A percentile compares a stretch with the other conserved stretches of the same genome.
These are phyloP conservation scores for Limnephilus marmoratus DNA, from an alignment of 2,888 invertebrate genomes.

Conservation along the genomic window DNA sequence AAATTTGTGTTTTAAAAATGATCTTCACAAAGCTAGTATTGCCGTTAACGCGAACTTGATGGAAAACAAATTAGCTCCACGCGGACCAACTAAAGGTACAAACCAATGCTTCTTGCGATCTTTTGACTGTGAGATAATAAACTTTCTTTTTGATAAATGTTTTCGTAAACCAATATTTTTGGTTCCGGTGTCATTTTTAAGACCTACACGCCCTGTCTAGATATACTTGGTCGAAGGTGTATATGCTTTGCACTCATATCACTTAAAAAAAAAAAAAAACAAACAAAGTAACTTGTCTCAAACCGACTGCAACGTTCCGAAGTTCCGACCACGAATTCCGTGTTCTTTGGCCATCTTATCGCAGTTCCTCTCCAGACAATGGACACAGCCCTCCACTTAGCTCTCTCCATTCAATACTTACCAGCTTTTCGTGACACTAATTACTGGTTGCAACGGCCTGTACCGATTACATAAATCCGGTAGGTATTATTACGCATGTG, in stretches of 20 bases:
- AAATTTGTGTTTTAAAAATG: no score
- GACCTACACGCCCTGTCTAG: no score
- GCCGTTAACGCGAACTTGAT: no score
- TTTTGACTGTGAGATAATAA: no score
- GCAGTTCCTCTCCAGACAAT: neutral
- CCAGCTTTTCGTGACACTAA: constrained; percentile 24
- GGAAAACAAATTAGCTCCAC: no score
- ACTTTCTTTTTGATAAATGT: no score
- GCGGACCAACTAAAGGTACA: no score
- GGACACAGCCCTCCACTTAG: neutral
- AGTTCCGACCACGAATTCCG: neutral
- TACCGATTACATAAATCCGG: neutral
- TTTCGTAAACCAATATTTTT: no score
- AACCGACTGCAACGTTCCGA: neutral
- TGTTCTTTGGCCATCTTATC: neutral
- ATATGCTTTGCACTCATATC: neutral
- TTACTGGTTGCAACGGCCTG: neutral
- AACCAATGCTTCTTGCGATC: no score
- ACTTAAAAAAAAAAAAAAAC: neutral
- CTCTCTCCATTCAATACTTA: neutral
- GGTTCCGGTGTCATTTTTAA: no score
- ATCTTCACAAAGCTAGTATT: no score
- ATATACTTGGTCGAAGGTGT: no score
- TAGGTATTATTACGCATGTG: neutral
- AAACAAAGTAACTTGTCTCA: neutral